Conservation (phyloP, 1,140 invertebrate species). For the Chymomyza costata region DNA sequence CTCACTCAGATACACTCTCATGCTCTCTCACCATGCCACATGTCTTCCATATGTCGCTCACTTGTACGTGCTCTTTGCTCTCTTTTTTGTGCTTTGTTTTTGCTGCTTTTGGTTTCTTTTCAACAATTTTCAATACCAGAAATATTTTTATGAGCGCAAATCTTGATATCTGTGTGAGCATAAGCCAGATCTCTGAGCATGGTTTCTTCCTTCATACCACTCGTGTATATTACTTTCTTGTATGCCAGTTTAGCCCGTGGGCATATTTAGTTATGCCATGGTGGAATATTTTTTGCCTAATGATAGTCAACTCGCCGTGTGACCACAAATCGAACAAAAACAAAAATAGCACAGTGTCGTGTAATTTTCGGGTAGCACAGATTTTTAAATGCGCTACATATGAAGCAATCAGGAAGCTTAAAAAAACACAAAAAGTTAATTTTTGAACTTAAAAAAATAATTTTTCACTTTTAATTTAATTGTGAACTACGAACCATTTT, state of each 20-base stretch:
- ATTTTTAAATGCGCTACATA: too few relatives aligned
- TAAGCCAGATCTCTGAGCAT: not conserved
- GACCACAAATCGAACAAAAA: not conserved
- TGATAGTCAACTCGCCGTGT: slow-evolving; percentile 8
- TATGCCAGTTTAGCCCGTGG: slow-evolving; percentile 36
- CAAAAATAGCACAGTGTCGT: slow-evolving; percentile 52
- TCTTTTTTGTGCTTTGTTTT: slow-evolving; percentile 2
- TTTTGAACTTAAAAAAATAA: too few relatives aligned
- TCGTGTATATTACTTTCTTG: slow-evolving; percentile 24
- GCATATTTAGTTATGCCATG: slow-evolving; percentile 52
- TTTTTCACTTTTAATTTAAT: too few relatives aligned
- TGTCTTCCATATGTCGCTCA: not conserved
- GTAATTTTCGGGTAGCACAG: too few relatives aligned
- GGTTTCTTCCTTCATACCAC: not conserved
- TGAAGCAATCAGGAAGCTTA: too few relatives aligned
- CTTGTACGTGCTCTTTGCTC: slow-evolving; percentile 24
- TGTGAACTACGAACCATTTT: too few relatives aligned
- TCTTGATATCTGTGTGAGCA: not conserved
- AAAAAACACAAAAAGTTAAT: too few relatives aligned
- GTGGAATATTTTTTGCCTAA: slow-evolving; percentile 39
- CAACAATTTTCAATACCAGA: slow-evolving; percentile 9
- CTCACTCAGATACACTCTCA: not conserved
- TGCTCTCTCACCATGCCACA: not conserved
- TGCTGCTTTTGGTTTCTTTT: not conserved
- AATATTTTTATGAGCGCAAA: slow-evolving; percentile 10